Conservation (phyloP, 2,113 vertebrate genomes). For the Anser brachyrhynchus region DNA sequence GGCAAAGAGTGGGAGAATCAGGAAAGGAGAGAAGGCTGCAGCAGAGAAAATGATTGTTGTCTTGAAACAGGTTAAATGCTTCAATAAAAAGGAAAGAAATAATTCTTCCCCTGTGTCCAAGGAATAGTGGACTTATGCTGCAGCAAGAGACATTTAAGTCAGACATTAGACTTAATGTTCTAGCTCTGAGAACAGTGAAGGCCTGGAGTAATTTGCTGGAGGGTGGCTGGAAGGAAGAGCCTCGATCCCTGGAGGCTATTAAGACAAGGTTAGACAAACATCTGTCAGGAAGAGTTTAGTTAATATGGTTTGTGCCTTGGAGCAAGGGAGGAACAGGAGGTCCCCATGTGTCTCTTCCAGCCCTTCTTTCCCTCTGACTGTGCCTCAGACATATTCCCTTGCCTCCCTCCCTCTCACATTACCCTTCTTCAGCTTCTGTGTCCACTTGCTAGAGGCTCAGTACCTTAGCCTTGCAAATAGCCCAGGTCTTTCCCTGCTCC, state of each 20-base stretch:
- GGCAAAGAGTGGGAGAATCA: neutral
- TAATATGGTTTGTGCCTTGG: neutral
- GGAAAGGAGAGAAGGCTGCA: neutral
- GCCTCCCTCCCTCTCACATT: neutral
- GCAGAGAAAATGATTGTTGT: rapidly evolving
- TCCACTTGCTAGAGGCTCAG: neutral
- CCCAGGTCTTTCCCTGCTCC: neutral
- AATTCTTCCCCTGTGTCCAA: neutral
- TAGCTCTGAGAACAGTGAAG: neutral
- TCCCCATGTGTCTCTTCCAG: neutral
- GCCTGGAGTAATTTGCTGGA: neutral
- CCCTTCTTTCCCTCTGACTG: neutral
- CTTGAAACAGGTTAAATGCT: neutral
- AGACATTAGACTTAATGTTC: neutral
- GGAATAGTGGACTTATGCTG: neutral
- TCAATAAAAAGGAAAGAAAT: neutral
- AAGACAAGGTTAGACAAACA: neutral
- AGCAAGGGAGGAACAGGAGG: neutral
- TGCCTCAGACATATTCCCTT: rapidly evolving
- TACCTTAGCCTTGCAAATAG: neutral
- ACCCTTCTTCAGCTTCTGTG: neutral
- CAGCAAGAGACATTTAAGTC: neutral
- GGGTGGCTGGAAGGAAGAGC: neutral
- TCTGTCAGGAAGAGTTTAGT: neutral
- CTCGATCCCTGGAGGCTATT: neutral